A percentile compares a stretch with the other conserved stretches of the same genome.
phyloP scores from a whole-genome alignment of 1,140 invertebrate species.

The Tetraneura akinire region DNA sequence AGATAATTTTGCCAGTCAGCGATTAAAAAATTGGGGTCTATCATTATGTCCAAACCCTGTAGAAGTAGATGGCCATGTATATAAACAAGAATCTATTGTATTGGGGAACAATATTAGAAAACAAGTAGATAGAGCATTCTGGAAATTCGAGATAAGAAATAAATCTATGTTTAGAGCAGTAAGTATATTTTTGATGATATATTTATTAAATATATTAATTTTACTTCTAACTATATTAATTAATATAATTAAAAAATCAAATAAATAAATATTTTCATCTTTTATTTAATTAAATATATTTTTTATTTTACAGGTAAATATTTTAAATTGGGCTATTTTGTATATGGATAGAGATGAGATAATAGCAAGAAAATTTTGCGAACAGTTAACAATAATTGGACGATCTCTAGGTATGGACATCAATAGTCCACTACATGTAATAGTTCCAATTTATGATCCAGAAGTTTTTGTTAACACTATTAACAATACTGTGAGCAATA shows the following conservation, averaged over 20 bases:
- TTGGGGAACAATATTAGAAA: slow-evolving; percentile 64
- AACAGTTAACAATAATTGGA: slow-evolving; percentile 64
- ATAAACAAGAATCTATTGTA: slow-evolving; percentile 69
- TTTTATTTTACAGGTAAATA: slow-evolving; percentile 59
- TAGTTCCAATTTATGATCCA: background rate
- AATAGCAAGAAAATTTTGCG: slow-evolving; percentile 67
- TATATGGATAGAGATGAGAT: slow-evolving; percentile 65
- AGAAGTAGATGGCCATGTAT: slow-evolving; percentile 66
- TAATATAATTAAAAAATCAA: too few relatives aligned
- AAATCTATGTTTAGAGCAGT: slow-evolving; percentile 61
- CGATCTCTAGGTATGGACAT: slow-evolving; percentile 71
- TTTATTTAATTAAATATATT: background rate
- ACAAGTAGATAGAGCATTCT: slow-evolving; percentile 66
- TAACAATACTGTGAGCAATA: background rate
- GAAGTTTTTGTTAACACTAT: background rate
- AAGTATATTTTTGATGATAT: slow-evolving; percentile 24
- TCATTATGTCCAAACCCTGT: slow-evolving; percentile 66
- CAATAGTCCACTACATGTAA: slow-evolving; percentile 60
- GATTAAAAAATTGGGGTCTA: slow-evolving; percentile 85
- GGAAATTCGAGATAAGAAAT: slow-evolving; percentile 65
- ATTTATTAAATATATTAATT: too few relatives aligned
- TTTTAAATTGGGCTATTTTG: slow-evolving; percentile 71
- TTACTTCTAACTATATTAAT: too few relatives aligned
- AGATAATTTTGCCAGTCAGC: slow-evolving; percentile 63
- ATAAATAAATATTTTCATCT: too few relatives aligned